Conservation (phyloP, 2,888 invertebrate genomes). For the Napeogenes sylphis region DNA sequence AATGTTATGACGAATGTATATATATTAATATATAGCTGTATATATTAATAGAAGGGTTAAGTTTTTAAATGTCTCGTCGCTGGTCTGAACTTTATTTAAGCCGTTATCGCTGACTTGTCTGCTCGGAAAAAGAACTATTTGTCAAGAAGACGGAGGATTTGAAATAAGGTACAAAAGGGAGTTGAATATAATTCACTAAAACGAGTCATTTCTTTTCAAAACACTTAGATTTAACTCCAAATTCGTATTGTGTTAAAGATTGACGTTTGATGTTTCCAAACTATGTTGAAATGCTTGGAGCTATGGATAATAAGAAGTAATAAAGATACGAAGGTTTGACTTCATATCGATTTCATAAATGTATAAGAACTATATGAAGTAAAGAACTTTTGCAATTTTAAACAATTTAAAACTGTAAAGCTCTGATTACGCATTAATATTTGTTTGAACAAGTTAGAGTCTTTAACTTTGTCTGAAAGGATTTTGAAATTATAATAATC, state of each 20-base stretch:
- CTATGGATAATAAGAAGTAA: too few species aligned
- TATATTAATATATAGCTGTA: background rate
- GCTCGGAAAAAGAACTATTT: constrained; percentile 60
- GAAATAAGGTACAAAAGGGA: constrained; percentile 24
- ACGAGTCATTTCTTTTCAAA: constrained; percentile 10
- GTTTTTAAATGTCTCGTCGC: constrained; percentile 18
- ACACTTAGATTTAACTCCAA: background rate
- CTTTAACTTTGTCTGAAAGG: constrained; percentile 59
- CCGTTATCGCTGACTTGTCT: constrained; percentile 63
- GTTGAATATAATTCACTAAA: constrained; percentile 17
- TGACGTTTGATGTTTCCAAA: too few species aligned
- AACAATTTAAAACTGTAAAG: constrained; percentile 5
- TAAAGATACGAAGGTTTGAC: too few species aligned
- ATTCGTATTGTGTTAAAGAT: background rate
- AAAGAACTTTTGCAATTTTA: background rate
- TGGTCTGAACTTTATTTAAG: constrained; percentile 36
- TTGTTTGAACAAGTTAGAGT: constrained; percentile 57
- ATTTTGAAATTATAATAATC: constrained; percentile 73
- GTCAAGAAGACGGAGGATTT: constrained; percentile 44
- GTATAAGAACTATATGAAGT: background rate
- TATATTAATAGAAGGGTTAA: background rate
- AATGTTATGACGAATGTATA: too few species aligned
- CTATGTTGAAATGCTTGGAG: too few species aligned
- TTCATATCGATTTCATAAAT: background rate
- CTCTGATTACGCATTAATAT: constrained; percentile 28